phyloP scores from a whole-genome alignment of 2,888 invertebrate species.

The Cataglyphis albicans region DNA sequence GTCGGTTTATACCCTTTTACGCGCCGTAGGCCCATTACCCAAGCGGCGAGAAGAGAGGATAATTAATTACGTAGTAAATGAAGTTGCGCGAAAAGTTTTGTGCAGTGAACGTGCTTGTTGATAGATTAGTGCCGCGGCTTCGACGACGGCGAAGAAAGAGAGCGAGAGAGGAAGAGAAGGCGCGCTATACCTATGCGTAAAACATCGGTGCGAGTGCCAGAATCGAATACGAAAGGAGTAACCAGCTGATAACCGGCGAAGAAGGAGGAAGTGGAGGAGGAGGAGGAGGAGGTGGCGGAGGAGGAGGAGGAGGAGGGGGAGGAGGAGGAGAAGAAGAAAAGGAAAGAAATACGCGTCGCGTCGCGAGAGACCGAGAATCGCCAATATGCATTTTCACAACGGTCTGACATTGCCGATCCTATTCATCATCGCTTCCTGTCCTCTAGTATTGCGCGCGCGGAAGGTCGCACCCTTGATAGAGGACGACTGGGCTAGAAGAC shows the following conservation, averaged over 20 bases:
- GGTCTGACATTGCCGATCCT: constrained; percentile 79
- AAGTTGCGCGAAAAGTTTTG: constrained; percentile 76
- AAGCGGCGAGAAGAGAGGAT: neutral
- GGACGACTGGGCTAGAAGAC: constrained; percentile 90
- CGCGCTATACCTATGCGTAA: constrained; percentile 63
- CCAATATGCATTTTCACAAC: constrained; percentile 79
- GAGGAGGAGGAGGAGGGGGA: constrained; percentile 5
- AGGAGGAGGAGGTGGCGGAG: constrained; percentile 14
- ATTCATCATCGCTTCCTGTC: constrained; percentile 84
- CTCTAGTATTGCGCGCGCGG: constrained; percentile 84
- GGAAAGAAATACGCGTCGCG: constrained; percentile 39
- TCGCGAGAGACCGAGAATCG: constrained; percentile 59
- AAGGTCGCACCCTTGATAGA: constrained; percentile 90
- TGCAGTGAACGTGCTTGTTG: constrained; percentile 80
- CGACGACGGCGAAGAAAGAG: constrained; percentile 27
- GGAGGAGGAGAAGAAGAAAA: constrained; percentile 38
- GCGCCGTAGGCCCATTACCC: neutral
- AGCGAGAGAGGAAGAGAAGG: constrained; percentile 47
- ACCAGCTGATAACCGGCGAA: constrained; percentile 38
- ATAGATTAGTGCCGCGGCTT: constrained; percentile 77
- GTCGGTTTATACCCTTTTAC: neutral
- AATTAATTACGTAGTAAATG: constrained; percentile 57
- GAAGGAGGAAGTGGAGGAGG: neutral
- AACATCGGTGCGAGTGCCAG: constrained; percentile 66
- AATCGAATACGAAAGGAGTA: constrained; percentile 54